A percentile compares a stretch with the other conserved stretches of the same genome.
Conservation (phyloP, 2,888 invertebrate species). For the Nasonia oneida region DNA sequence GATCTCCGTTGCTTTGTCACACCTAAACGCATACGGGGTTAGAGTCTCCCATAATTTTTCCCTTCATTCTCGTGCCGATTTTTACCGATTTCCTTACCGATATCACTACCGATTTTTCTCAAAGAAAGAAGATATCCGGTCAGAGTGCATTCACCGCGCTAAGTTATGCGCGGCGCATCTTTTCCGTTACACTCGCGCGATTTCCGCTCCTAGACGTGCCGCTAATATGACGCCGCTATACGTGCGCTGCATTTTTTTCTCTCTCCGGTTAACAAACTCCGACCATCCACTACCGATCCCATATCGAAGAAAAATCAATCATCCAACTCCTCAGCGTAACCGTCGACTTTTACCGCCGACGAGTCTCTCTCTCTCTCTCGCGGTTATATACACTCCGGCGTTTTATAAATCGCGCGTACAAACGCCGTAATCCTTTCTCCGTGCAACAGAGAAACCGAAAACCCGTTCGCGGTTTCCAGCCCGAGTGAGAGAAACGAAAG, state of each 20-base stretch:
- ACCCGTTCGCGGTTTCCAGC: slow-evolving; percentile 65
- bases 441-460: slow-evolving; percentile 65
- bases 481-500: slow-evolving; percentile 65
- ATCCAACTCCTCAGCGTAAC: neutral
- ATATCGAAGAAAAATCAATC: neutral
- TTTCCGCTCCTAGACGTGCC: slow-evolving; percentile 45
- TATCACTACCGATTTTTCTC: neutral
- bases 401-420: slow-evolving; percentile 7
- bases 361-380: neutral
- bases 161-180: slow-evolving; percentile 50
- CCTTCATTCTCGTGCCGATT: slow-evolving; percentile 19
- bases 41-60: neutral
- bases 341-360: slow-evolving; percentile 9
- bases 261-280: slow-evolving; percentile 16
- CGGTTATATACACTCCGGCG: neutral
- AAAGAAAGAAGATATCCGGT: neutral
- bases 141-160: neutral
- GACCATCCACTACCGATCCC: neutral
- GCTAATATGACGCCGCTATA: neutral
- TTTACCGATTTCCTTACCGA: slow-evolving; percentile 14
- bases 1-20: slow-evolving; percentile 94
- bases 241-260: neutral
- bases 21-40: slow-evolving; percentile 82
- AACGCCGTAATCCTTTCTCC: slow-evolving; percentile 54
- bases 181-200: slow-evolving; percentile 56